Conservation (phyloP, 2,797 vertebrate genomes). For the Zonotrichia albicollis region DNA sequence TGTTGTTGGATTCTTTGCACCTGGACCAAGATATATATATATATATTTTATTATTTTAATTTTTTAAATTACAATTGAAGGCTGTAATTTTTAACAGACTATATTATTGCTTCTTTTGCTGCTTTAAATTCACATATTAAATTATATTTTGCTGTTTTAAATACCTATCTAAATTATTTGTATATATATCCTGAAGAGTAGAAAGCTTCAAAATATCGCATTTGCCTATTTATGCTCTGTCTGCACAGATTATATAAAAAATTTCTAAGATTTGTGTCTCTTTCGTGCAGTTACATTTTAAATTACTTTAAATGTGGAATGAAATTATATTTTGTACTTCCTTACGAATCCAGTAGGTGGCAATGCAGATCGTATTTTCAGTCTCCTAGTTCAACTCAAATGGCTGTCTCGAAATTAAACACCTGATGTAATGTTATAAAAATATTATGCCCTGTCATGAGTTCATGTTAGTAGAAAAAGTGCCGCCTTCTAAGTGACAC, state of each 20-base stretch:
- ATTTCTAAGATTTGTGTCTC: not conserved
- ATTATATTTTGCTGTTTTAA: not conserved
- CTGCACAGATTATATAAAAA: not conserved
- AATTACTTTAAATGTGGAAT: not conserved
- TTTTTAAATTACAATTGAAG: not conserved
- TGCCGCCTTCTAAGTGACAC: not conserved
- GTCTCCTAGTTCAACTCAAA: not conserved
- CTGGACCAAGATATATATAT: not conserved
- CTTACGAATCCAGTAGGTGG: constrained; percentile 74
- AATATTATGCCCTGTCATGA: constrained; percentile 3
- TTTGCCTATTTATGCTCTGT: not conserved
- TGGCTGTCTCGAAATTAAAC: not conserved
- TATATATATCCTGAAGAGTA: not conserved
- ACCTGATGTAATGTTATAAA: constrained; percentile 41
- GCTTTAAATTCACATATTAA: not conserved
- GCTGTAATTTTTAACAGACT: not conserved
- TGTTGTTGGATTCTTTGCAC: not conserved
- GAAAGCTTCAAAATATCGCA: not conserved
- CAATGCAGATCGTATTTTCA: constrained; percentile 58
- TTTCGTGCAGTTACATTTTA: not conserved
- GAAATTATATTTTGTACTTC: not conserved
- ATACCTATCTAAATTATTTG: not conserved
- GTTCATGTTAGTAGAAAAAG: constrained; percentile 1
- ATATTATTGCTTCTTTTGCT: not conserved
- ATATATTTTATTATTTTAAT: not conserved